Percentiles rank a stretch among this genome's conserved stretches.
Conservation (phyloP, 2,888 invertebrate genomes). For the Leucophenga maculata region DNA sequence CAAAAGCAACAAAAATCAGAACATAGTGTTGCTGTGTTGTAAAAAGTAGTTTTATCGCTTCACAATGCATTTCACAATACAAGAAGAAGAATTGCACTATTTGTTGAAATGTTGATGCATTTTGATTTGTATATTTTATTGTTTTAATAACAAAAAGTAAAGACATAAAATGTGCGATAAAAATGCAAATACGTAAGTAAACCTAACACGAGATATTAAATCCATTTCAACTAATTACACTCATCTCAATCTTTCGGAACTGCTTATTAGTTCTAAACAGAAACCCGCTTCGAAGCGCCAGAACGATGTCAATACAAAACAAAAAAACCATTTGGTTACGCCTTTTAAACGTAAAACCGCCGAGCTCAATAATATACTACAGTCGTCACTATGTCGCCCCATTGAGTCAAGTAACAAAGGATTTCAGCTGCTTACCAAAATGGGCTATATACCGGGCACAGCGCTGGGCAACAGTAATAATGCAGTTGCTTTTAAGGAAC, state of each 20-base stretch:
- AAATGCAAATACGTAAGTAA: too few species aligned
- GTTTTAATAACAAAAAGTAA: too few species aligned
- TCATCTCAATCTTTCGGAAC: slow-evolving; percentile 67
- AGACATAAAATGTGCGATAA: too few species aligned
- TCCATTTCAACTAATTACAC: too few species aligned
- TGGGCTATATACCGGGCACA: slow-evolving; percentile 90
- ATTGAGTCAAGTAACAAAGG: slow-evolving; percentile 83
- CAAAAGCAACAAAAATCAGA: too few species aligned
- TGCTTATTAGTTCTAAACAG: slow-evolving; percentile 76
- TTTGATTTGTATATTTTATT: too few species aligned
- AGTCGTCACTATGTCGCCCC: slow-evolving; percentile 79
- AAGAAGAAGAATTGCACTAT: too few species aligned
- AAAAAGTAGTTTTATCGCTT: too few species aligned
- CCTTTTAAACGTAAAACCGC: slow-evolving; percentile 71
- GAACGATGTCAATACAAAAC: slow-evolving; percentile 74
- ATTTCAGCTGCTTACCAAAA: slow-evolving; percentile 85
- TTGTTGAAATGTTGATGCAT: too few species aligned
- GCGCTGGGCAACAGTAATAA: slow-evolving; percentile 77
- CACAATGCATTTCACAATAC: too few species aligned
- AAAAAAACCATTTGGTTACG: slow-evolving; percentile 58
- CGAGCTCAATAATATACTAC: slow-evolving; percentile 74
- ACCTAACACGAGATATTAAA: too few species aligned
- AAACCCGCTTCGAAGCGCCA: slow-evolving; percentile 76
- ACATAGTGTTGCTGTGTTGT: too few species aligned
- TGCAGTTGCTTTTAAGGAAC: slow-evolving; percentile 72